These are phyloP conservation scores for Elgonia sp. DNA, from an alignment of 2,888 invertebrate species.

Conservation along the genomic window DNA sequence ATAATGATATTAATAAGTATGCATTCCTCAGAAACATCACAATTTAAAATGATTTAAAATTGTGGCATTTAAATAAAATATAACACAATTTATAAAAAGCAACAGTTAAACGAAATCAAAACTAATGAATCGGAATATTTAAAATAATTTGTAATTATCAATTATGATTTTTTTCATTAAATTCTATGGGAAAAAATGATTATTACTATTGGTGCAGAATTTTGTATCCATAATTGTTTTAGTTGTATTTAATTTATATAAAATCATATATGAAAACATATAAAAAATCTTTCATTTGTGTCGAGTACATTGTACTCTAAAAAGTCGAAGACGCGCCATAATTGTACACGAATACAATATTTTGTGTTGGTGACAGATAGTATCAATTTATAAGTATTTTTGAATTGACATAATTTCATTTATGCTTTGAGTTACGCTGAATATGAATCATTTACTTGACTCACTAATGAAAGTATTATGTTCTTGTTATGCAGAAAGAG, in stretches of 20 bases:
- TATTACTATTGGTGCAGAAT: not conserved
- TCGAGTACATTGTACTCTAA: conserved; percentile 63
- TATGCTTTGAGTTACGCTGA: conserved; percentile 13
- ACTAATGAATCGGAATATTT: conserved; percentile 65
- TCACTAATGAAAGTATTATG: not conserved
- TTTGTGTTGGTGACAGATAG: conserved; percentile 62
- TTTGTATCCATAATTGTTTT: conserved; percentile 56
- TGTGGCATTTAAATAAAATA: not conserved
- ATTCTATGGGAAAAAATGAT: not conserved
- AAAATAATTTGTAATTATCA: conserved; percentile 5
- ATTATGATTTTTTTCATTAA: not conserved
- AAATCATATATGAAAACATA: not conserved
- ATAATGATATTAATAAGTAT: conserved; percentile 64
- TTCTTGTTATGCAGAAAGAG: not conserved
- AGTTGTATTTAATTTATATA: conserved; percentile 66
- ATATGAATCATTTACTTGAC: not conserved
- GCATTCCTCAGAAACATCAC: conserved; percentile 48
- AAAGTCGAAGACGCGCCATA: conserved; percentile 78
- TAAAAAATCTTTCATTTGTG: conserved; percentile 57
- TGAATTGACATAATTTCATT: conserved; percentile 57
- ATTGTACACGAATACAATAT: conserved; percentile 59
- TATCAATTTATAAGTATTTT: conserved; percentile 70
- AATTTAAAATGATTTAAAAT: not conserved
- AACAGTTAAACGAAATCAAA: conserved; percentile 7
- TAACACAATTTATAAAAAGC: not conserved